These are phyloP conservation scores for Caenorhabditis sp. DNA, from an alignment of 2,888 invertebrate genomes.

Conservation along the genomic window DNA sequence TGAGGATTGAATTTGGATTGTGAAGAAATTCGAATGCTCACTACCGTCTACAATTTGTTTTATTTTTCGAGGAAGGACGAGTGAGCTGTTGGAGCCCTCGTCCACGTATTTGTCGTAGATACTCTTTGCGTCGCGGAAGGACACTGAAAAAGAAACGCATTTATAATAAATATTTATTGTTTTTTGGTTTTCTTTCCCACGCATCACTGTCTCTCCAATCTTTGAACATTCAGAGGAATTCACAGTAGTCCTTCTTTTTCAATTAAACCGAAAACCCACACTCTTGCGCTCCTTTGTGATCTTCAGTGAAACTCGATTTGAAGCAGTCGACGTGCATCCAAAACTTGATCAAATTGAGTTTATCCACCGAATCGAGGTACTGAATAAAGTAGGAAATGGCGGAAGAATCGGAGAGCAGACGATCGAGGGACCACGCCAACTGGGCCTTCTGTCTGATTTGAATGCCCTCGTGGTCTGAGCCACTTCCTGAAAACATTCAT, in stretches of 20 bases:
- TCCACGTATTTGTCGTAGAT: constrained; percentile 88
- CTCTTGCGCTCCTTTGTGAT: constrained; percentile 44
- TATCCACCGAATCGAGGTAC: constrained; percentile 83
- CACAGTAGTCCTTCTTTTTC: no score
- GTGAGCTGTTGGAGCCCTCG: constrained; percentile 83
- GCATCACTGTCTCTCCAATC: no score
- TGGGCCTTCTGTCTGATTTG: constrained; percentile 38
- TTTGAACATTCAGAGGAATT: no score
- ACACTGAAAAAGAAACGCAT: constrained; percentile 30
- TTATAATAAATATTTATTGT: no score
- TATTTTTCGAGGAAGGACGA: constrained; percentile 80
- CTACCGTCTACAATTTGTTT: constrained; percentile 80
- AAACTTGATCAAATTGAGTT: constrained; percentile 80
- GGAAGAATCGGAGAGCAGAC: constrained; percentile 87
- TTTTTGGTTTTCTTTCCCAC: no score
- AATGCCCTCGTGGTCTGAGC: constrained; percentile 43
- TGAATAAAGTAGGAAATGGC: constrained; percentile 89
- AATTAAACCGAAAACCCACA: no score
- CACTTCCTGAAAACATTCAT: constrained; percentile 48
- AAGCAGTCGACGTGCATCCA: constrained; percentile 82
- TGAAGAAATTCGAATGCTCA: neutral
- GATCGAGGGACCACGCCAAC: constrained; percentile 84
- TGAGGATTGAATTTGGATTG: neutral
- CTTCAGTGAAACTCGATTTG: constrained; percentile 73
- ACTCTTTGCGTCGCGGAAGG: constrained; percentile 82